phyloP scores from a whole-genome alignment of 1,140 invertebrate species.

The Ostrea denselamellosa region DNA sequence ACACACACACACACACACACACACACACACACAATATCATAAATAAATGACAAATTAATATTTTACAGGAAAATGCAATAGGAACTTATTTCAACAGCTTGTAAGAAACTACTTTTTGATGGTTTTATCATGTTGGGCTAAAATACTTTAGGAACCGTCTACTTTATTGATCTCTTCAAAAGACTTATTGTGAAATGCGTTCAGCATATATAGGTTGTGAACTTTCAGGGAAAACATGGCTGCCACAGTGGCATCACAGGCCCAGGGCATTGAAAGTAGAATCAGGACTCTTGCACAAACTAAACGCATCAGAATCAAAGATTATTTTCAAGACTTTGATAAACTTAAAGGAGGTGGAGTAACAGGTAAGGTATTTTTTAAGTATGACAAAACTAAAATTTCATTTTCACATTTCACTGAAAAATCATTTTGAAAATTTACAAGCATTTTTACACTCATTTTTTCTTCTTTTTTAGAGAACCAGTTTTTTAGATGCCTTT shows the following conservation, averaged over 20 bases:
- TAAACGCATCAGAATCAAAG: slow-evolving; percentile 74
- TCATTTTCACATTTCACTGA: background rate
- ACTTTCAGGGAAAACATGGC: slow-evolving; percentile 52
- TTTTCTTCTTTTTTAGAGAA: slow-evolving; percentile 64
- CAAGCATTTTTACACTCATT: no score
- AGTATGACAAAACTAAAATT: background rate
- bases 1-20: no score
- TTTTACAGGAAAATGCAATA: no score
- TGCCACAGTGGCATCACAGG: slow-evolving; percentile 63
- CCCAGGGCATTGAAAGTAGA: slow-evolving; percentile 69
- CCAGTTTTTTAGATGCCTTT: slow-evolving; percentile 77
- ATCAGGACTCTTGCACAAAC: slow-evolving; percentile 74
- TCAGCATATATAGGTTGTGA: background rate
- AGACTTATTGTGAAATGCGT: background rate
- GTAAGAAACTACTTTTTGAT: no score
- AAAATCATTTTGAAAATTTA: no score
- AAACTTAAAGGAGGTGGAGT: slow-evolving; percentile 77
- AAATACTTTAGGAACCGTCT: no score
- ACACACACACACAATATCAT: no score
- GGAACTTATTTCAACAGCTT: no score
- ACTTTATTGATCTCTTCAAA: no score
- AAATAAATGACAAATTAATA: no score
- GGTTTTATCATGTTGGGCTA: no score
- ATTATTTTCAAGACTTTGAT: slow-evolving; percentile 79
- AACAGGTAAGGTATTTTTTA: slow-evolving; percentile 69